Evolutionary conservation across 2,888 invertebrate species (phyloP), one percentile per base, ranked within the genome.

Genomic region (Papilio demoleus): DNA sequence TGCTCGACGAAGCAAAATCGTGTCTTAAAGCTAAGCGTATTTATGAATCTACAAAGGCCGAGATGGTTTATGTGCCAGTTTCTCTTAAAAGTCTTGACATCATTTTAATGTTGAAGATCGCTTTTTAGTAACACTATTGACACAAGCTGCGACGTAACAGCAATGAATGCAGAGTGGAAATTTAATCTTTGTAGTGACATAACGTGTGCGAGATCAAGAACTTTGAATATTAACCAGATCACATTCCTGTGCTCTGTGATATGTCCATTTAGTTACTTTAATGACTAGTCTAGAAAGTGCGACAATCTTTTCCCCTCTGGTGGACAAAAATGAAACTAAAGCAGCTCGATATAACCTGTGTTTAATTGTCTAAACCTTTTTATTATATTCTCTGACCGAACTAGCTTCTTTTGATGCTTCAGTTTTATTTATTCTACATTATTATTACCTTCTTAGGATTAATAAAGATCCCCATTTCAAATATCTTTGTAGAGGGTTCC

Each of bases 11-110:
- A 27, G 50, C 50, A 50, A 27, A 14, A 14, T 50, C 24, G 14
- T 24, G 50, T 50, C 24, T 24, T 27, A 50, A 50, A 27, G 50
- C 24, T 24, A 50, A 27, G 50, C 27, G 50, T 50, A 27, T 50
- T 50, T 14, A 50, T n/a, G 14, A 50, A 24, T 14, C 50, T 24
- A 50, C 50, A 50, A 50, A 50, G 24, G 24, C 24, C 24, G 50
- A 50, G n/a, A 27, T 50, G 12, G 24, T n/a, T 47, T 24, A 6
- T n/a, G 24, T 50, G 50, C 0, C 27, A 12, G 4, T 50, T 24
- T 50, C 24, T 50, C 50, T 12, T 27, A 53, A 53, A 27, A 5
- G n/a, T 24, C 53, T 53, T 53, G 53, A 53, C n/a, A 53, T 47
- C 8, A 24, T 14, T 50, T 24, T 53, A n/a, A 31, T 31, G 6